A percentile compares a stretch with the other conserved stretches of the same genome.
Conservation (phyloP, 2,797 vertebrate species). For the Okamejei kenojei region DNA sequence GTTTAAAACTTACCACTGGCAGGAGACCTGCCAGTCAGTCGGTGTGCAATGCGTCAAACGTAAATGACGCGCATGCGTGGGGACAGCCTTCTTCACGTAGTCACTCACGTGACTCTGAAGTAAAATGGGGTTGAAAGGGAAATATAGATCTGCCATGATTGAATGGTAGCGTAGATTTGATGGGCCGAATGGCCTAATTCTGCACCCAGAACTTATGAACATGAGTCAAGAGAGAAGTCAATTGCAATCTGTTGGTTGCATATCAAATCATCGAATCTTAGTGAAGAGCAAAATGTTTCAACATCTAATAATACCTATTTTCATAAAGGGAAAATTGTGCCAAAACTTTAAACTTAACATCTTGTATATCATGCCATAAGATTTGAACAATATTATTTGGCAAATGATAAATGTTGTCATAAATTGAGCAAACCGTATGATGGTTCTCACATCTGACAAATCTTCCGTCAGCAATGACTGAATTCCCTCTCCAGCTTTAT, state of each 20-base stretch:
- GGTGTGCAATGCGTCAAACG: too few species aligned
- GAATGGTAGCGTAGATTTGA: too few species aligned
- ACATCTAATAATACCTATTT: neutral
- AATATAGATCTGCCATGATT: too few species aligned
- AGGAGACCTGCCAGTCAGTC: too few species aligned
- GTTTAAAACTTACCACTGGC: too few species aligned
- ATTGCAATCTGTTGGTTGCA: neutral
- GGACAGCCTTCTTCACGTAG: too few species aligned
- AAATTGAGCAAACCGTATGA: neutral
- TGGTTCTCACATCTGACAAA: neutral
- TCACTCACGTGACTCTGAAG: too few species aligned
- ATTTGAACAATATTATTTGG: neutral
- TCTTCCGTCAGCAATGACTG: neutral
- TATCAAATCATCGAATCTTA: neutral
- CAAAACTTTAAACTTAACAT: neutral
- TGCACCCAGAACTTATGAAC: too few species aligned
- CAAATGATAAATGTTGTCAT: neutral
- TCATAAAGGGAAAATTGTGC: neutral
- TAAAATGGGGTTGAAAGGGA: too few species aligned
- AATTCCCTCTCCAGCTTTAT: slow-evolving; percentile 7
- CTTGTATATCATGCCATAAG: neutral
- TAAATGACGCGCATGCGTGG: too few species aligned
- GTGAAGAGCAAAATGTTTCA: neutral
- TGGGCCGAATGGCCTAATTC: too few species aligned
- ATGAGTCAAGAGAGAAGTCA: neutral